Evolutionary conservation across 2,797 vertebrate species (phyloP).

Genomic region (Lepilemur septentrionalis): DNA sequence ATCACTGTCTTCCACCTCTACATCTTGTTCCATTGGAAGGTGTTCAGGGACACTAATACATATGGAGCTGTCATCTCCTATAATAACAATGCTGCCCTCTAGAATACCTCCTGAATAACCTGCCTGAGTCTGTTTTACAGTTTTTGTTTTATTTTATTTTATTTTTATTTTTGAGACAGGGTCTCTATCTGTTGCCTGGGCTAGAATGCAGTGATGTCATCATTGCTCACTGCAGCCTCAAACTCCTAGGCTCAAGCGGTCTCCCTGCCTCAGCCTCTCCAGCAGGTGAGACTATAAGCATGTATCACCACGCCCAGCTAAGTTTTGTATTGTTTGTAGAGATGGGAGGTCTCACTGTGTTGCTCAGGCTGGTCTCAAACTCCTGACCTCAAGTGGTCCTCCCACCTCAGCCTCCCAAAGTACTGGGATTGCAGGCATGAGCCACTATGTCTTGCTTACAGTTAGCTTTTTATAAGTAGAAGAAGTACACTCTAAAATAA

Average conservation of each 20-base stretch:
- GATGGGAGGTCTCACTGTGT: background rate
- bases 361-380: background rate
- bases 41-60: background rate
- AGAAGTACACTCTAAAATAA: background rate
- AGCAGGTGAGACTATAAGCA: background rate
- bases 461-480: background rate
- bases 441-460: background rate
- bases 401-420: background rate
- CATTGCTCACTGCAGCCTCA: background rate
- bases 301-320: background rate
- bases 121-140: background rate
- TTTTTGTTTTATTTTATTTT: background rate
- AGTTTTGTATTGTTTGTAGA: background rate
- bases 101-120: background rate
- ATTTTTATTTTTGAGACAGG: too few species aligned
- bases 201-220: too few species aligned
- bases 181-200: background rate
- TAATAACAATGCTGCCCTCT: background rate
- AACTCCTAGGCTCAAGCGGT: background rate
- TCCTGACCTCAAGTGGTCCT: background rate
- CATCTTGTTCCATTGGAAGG: background rate
- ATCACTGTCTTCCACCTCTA: background rate
- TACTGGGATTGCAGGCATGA: background rate
- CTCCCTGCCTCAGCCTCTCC: background rate
- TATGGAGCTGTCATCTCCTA: background rate